Conservation (phyloP, 1,140 invertebrate species). For the Venturia canescens region DNA sequence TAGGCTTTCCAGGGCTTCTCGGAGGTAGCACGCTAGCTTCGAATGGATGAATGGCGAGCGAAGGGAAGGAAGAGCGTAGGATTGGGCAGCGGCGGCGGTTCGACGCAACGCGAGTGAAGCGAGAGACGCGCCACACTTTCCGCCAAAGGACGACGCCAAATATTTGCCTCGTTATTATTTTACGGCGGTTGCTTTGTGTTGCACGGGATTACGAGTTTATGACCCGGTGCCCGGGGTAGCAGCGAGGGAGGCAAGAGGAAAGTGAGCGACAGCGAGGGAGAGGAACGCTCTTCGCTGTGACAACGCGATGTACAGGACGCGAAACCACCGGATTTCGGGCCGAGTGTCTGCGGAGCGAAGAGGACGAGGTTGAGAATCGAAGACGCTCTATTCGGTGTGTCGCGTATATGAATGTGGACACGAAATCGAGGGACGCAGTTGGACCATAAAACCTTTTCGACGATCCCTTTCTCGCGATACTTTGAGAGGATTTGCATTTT, state of each 20-base stretch:
- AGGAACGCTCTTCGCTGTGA: not conserved
- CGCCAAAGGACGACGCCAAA: constrained; percentile 54
- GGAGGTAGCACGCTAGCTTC: not conserved
- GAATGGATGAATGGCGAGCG: not conserved
- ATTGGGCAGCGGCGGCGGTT: not conserved
- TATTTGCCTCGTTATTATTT: constrained; percentile 70
- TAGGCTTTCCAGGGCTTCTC: too few species aligned
- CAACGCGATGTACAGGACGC: not conserved
- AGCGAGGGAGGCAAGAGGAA: not conserved
- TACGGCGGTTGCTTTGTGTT: constrained; percentile 56
- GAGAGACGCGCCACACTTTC: constrained; percentile 34
- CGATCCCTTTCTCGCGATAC: not conserved
- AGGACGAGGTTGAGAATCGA: not conserved
- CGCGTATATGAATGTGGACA: not conserved
- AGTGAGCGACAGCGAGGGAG: not conserved
- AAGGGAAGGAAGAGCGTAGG: not conserved
- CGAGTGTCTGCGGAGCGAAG: not conserved
- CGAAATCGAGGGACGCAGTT: not conserved
- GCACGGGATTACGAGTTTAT: constrained; percentile 60
- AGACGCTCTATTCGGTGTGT: not conserved
- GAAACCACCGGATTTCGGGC: not conserved
- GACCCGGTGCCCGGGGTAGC: constrained; percentile 1
- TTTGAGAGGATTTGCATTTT: not conserved
- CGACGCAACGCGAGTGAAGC: not conserved
- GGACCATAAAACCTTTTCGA: not conserved